These are phyloP conservation scores for Sardinella longiceps DNA, from an alignment of 2,797 vertebrate species.

Conservation along the genomic window DNA sequence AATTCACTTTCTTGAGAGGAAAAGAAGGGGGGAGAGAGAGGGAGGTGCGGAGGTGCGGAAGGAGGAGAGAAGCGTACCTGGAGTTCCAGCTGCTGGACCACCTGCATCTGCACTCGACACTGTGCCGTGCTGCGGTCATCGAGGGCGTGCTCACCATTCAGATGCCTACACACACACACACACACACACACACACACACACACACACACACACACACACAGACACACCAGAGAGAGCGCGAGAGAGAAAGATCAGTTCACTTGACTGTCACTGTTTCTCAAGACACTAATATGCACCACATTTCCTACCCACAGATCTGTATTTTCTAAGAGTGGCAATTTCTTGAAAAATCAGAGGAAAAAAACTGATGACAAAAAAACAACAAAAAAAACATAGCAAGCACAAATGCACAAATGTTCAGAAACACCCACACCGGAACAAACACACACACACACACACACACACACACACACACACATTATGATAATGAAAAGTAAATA, in stretches of 20 bases:
- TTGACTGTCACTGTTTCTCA: slow-evolving; percentile 49
- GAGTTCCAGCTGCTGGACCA: slow-evolving; percentile 99
- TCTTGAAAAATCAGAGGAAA: slow-evolving; percentile 37
- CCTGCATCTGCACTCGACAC: slow-evolving; percentile 99
- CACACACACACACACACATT: slow-evolving; percentile 17
- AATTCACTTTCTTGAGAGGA: slow-evolving; percentile 25
- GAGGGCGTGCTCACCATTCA: slow-evolving; percentile 99
- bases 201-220: slow-evolving; percentile 26
- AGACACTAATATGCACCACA: slow-evolving; percentile 32
- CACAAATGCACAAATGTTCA: neutral
- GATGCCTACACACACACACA: slow-evolving; percentile 82
- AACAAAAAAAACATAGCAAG: neutral
- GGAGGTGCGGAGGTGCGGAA: slow-evolving; percentile 36
- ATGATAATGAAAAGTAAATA: slow-evolving; percentile 54
- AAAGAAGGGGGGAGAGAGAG: neutral
- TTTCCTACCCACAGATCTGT: slow-evolving; percentile 36
- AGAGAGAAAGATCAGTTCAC: slow-evolving; percentile 34
- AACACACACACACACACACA: neutral
- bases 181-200: neutral
- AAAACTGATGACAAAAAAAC: slow-evolving; percentile 33
- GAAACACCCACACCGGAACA: neutral
- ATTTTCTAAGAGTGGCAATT: slow-evolving; percentile 42
- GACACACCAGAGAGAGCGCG: slow-evolving; percentile 54
- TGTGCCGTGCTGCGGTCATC: slow-evolving; percentile 99
- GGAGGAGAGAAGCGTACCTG: slow-evolving; percentile 82